Evolutionary conservation across 2,797 vertebrate species (phyloP).

Genomic region (Dicrostonyx torquatus): DNA sequence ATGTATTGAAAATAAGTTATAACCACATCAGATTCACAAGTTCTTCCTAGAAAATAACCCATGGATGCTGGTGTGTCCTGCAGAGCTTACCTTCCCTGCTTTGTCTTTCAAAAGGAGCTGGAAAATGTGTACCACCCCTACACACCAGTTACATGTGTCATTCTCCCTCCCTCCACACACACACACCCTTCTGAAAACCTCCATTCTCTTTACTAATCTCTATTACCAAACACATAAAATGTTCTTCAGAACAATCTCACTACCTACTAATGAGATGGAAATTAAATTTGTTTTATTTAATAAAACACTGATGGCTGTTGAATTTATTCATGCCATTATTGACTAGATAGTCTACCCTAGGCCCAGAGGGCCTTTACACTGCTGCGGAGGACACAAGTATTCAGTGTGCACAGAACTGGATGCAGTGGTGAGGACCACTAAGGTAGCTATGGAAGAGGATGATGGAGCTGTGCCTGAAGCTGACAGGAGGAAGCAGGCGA

Average conservation of each 20-base stretch:
- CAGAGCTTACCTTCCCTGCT: background rate
- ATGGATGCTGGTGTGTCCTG: background rate
- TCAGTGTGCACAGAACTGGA: background rate
- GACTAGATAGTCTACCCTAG: background rate
- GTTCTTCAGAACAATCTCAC: conserved; percentile 20
- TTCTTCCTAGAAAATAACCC: conserved; percentile 26
- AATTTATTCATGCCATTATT: conserved; percentile 5
- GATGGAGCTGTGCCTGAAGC: background rate
- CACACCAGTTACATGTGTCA: background rate
- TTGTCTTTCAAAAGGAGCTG: conserved; percentile 27
- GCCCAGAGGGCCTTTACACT: background rate
- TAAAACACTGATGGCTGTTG: conserved; percentile 7
- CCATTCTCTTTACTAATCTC: conserved; percentile 27
- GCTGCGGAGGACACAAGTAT: background rate
- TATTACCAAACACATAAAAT: background rate
- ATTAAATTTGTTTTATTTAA: conserved; percentile 34
- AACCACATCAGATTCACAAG: conserved; percentile 46
- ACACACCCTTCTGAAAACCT: conserved; percentile 12
- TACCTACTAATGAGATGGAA: background rate
- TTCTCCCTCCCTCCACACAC: background rate
- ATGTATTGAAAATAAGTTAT: conserved; percentile 29
- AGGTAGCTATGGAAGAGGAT: background rate
- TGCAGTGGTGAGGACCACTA: background rate
- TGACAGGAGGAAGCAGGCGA: no score
- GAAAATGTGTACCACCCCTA: background rate